Conservation (phyloP, 2,797 vertebrate species). For the Coregonus sp. region DNA sequence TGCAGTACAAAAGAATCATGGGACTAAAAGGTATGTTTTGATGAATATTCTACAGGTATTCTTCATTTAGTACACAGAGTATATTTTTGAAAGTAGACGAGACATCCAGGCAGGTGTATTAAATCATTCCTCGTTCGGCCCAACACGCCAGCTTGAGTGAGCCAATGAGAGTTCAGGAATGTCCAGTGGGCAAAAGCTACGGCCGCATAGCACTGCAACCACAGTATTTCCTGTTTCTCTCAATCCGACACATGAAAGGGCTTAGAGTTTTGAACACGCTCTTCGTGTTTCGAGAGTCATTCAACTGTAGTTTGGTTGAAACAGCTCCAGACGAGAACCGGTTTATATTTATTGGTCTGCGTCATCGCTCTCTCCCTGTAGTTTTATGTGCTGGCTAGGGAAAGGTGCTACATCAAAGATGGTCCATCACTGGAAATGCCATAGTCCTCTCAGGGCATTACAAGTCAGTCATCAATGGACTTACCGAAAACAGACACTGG, state of each 20-base stretch:
- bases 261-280: not conserved
- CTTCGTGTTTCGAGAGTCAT: slow-evolving; percentile 1
- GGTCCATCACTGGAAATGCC: not conserved
- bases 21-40: not conserved
- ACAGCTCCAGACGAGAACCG: not conserved
- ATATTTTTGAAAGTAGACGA: slow-evolving; percentile 4
- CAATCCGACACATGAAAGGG: slow-evolving; percentile 3
- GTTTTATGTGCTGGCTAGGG: slow-evolving; percentile 2
- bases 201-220: not conserved
- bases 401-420: slow-evolving; percentile 5
- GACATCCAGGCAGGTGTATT: slow-evolving; percentile 5
- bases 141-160: not conserved
- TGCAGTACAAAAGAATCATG: not conserved
- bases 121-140: not conserved
- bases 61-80: slow-evolving; percentile 11
- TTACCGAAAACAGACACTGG: slow-evolving; percentile 2
- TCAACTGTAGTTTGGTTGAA: not conserved
- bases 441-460: not conserved
- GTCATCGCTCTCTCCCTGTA: slow-evolving; percentile 3
- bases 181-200: slow-evolving; percentile 13
- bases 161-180: slow-evolving; percentile 3
- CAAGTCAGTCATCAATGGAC: not conserved
- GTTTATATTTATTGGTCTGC: not conserved
- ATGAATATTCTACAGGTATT: not conserved
- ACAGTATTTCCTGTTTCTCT: not conserved